phyloP scores from a whole-genome alignment of 2,797 vertebrate genomes.

The Stomatorhinus walkeri region DNA sequence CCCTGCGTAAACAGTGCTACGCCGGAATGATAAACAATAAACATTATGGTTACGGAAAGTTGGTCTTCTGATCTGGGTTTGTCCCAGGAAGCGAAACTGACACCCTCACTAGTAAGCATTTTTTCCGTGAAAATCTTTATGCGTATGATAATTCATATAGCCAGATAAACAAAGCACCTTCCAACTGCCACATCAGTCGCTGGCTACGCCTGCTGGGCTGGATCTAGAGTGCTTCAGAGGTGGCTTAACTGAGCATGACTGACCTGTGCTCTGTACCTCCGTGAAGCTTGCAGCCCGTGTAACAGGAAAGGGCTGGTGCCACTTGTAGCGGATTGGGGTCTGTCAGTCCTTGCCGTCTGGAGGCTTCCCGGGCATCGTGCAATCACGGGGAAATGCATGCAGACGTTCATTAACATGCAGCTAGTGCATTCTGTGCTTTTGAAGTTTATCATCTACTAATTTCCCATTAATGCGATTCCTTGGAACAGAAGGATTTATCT shows the following conservation, averaged over 20 bases:
- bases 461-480: background rate
- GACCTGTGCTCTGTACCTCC: background rate
- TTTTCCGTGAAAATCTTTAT: background rate
- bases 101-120: background rate
- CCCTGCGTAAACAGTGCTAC: background rate
- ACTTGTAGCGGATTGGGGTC: background rate
- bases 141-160: background rate
- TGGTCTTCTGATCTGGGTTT: background rate
- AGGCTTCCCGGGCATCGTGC: background rate
- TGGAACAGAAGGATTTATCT: background rate
- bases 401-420: too few species aligned
- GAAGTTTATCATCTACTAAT: background rate
- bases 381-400: background rate
- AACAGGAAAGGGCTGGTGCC: background rate
- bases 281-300: background rate
- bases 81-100: background rate
- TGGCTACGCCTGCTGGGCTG: background rate
- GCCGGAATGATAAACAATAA: background rate
- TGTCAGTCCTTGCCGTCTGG: background rate
- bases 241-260: background rate
- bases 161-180: background rate
- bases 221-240: background rate
- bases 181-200: background rate
- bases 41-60: background rate
- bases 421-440: background rate